Evolutionary conservation across 1,140 invertebrate genomes (phyloP), one percentile per base, ranked within the genome.

Genomic region (Elymnias hypermnestra): DNA sequence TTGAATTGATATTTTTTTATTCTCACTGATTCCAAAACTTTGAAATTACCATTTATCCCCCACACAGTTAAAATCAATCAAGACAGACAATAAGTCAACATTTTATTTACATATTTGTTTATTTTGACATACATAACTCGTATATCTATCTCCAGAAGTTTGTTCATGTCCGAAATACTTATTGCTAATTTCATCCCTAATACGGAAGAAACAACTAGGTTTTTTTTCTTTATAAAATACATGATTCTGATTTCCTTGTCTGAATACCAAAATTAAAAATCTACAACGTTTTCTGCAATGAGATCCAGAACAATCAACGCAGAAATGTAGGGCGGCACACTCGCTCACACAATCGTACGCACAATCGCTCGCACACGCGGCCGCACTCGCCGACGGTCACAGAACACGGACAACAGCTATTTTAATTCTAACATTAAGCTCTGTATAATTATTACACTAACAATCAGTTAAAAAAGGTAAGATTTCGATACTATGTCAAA

Each of bases 51-150:
- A n/a, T n/a, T n/a, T n/a, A n/a, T n/a, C n/a, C n/a, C n/a, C n/a
- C n/a, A n/a, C n/a, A n/a, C 29, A 31, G 29, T 31, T 31, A n/a
- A 44, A 44, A 36, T 44, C 12, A 44, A 43, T 28, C 8, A 44
- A 44, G 42, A 36, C 21, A 41, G 38, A 49, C 46, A 49, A 49
- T 39, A 49, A 49, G 65, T 72, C 75, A 77, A 75, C 59, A 69
- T 63, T 76, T 83, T 82, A 84, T 84, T 84, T 84, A 84, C 81
- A 84, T 54, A 77, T 69, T 74, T 63, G 52, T 75, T 76, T 72
- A 70, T 76, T 77, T 50, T 15, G 74, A 79, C 69, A 78, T 76
- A 84, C 68, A 81, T 57, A 73, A 54, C 42, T 56, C 50, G 70
- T 82, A 78, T n/a, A 6, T 21, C 3, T 74, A 81, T 82, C 76